Conservation (phyloP, 2,113 vertebrate species). For the Chloebia gouldiae region DNA sequence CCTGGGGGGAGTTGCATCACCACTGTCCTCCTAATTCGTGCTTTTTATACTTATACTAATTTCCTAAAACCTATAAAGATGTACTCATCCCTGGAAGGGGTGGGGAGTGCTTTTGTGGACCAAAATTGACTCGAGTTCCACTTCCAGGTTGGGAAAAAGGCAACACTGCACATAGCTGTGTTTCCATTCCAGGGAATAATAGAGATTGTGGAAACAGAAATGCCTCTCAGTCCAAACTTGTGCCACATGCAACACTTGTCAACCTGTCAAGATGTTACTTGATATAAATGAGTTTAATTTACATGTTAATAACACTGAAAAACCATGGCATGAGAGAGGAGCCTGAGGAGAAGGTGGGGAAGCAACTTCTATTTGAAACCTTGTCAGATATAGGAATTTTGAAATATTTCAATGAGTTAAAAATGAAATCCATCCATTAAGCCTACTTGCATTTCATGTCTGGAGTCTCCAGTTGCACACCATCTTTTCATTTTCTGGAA, state of each 20-base stretch:
- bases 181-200: not conserved
- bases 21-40: not conserved
- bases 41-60: not conserved
- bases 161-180: rapidly evolving
- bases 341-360: not conserved
- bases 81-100: not conserved
- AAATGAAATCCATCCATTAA: not conserved
- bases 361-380: not conserved
- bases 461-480: not conserved
- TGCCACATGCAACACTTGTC: not conserved
- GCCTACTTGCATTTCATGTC: not conserved
- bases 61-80: not conserved
- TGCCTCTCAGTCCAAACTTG: not conserved
- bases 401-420: not conserved
- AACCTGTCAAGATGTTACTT: conserved; percentile 1
- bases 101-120: not conserved
- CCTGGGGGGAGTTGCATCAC: not conserved
- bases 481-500: not conserved
- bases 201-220: not conserved
- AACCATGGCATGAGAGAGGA: not conserved
- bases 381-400: not conserved
- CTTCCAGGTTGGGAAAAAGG: not conserved
- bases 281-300: conserved; percentile 28
- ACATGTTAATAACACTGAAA: conserved; percentile 7
- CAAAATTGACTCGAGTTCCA: not conserved